Percentiles rank a stretch among this genome's conserved stretches.
These are phyloP conservation scores for Tanypteryx hageni DNA, from an alignment of 2,888 invertebrate species.

Conservation along the genomic window DNA sequence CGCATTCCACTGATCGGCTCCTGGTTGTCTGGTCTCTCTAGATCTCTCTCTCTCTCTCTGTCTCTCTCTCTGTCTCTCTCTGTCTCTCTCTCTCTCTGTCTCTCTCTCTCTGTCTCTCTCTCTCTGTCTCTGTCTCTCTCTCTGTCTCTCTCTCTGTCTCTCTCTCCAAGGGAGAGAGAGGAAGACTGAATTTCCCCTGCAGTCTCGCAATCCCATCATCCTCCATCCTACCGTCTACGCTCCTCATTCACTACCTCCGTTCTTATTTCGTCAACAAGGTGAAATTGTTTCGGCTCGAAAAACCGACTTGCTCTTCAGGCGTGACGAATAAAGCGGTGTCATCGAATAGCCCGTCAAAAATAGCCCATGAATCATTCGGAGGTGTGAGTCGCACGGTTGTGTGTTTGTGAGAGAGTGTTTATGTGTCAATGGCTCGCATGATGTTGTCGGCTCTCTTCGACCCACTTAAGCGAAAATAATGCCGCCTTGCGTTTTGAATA, in stretches of 20 bases:
- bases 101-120: not conserved
- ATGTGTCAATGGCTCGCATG: not conserved
- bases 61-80: not conserved
- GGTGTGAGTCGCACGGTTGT: not conserved
- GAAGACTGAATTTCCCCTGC: too few species aligned
- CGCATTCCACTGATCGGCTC: slow-evolving; percentile 8
- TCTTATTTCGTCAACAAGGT: slow-evolving; percentile 14
- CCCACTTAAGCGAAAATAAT: not conserved
- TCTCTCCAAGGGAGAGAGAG: too few species aligned
- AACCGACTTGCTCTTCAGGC: not conserved
- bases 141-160: not conserved
- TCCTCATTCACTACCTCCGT: not conserved
- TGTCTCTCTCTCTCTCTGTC: not conserved
- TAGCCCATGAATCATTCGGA: slow-evolving; percentile 14
- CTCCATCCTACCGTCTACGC: too few species aligned
- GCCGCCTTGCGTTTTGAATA: not conserved
- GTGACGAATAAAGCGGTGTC: not conserved
- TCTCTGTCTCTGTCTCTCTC: too few species aligned
- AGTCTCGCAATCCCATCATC: too few species aligned
- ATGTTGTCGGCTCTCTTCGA: not conserved
- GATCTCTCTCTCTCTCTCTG: not conserved
- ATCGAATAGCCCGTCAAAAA: not conserved
- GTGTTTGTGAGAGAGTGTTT: not conserved
- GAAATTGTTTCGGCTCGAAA: not conserved
- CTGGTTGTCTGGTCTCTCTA: not conserved